A percentile compares a stretch with the other conserved stretches of the same genome.
Conservation (phyloP, 2,113 vertebrate genomes). For the Candoia aspera region DNA sequence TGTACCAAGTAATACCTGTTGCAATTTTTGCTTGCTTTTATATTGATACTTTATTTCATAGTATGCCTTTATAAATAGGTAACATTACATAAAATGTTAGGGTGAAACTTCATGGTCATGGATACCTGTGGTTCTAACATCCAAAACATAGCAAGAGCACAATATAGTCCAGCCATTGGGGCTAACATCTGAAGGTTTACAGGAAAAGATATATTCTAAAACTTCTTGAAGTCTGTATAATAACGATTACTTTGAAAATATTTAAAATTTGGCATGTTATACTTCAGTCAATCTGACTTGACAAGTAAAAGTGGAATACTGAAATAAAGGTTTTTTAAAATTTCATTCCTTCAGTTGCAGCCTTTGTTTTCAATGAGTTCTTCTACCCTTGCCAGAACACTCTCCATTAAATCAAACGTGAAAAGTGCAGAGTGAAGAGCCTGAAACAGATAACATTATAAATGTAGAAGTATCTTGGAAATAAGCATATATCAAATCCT, state of each 20-base stretch:
- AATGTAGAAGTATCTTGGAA: background rate
- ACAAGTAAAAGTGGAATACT: background rate
- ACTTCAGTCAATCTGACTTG: background rate
- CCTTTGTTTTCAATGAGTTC: slow-evolving; percentile 86
- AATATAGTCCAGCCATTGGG: background rate
- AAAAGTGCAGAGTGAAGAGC: slow-evolving; percentile 90
- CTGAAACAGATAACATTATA: slow-evolving; percentile 73
- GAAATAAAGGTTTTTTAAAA: slow-evolving; percentile 10
- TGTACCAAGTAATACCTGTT: background rate
- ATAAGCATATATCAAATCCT: slow-evolving; percentile 2
- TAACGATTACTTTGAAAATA: background rate
- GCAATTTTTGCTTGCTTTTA: background rate
- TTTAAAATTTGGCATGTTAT: background rate
- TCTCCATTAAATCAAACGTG: slow-evolving; percentile 96
- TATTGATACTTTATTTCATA: background rate
- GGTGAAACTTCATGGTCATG: background rate
- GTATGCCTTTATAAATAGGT: background rate
- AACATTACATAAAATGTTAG: background rate
- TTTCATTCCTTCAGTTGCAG: slow-evolving; percentile 69
- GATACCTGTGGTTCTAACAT: background rate
- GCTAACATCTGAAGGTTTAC: background rate
- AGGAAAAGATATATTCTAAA: background rate
- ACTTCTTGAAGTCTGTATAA: slow-evolving; percentile 18
- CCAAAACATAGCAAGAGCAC: background rate
- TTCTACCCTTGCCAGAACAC: slow-evolving; percentile 88